Evolutionary conservation across 2,113 vertebrate species (phyloP).

Genomic region (Monopterus albus): DNA sequence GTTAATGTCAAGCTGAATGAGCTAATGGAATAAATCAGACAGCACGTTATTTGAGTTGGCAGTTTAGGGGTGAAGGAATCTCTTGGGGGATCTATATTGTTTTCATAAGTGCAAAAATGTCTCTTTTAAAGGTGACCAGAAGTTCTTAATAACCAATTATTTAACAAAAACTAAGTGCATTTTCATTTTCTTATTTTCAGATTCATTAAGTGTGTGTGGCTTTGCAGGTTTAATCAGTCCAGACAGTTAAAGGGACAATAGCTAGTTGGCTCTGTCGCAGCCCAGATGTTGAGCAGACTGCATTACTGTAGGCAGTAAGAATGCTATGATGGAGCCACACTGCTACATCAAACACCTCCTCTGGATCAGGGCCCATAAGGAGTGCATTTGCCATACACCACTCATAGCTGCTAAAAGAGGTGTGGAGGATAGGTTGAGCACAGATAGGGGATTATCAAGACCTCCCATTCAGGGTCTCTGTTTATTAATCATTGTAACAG

Average conservation of each 20-base stretch:
- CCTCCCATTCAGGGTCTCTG: conserved; percentile 5
- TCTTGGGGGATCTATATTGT: not conserved
- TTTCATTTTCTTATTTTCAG: not conserved
- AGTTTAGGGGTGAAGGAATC: not conserved
- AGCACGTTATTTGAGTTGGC: conserved; percentile 2
- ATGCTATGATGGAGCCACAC: conserved; percentile 59
- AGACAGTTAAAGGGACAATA: conserved; percentile 17
- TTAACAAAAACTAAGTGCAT: too few relatives aligned
- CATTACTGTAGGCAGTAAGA: conserved; percentile 77
- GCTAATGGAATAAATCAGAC: conserved; percentile 13
- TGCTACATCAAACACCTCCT: conserved; percentile 72
- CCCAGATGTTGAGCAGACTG: conserved; percentile 79
- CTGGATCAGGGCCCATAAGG: conserved; percentile 37
- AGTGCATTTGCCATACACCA: conserved; percentile 13
- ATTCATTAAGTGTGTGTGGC: not conserved
- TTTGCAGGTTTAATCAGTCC: conserved; percentile 7
- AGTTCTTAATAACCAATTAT: too few relatives aligned
- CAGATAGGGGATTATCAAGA: conserved; percentile 18
- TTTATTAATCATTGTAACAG: conserved; percentile 11
- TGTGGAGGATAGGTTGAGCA: conserved; percentile 6
- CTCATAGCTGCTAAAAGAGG: conserved; percentile 22
- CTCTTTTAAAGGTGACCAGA: too few relatives aligned
- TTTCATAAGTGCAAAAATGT: not conserved
- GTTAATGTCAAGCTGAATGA: not conserved
- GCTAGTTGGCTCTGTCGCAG: conserved; percentile 24